phyloP scores from a whole-genome alignment of 2,888 invertebrate species.

The Eudemis profundana region DNA sequence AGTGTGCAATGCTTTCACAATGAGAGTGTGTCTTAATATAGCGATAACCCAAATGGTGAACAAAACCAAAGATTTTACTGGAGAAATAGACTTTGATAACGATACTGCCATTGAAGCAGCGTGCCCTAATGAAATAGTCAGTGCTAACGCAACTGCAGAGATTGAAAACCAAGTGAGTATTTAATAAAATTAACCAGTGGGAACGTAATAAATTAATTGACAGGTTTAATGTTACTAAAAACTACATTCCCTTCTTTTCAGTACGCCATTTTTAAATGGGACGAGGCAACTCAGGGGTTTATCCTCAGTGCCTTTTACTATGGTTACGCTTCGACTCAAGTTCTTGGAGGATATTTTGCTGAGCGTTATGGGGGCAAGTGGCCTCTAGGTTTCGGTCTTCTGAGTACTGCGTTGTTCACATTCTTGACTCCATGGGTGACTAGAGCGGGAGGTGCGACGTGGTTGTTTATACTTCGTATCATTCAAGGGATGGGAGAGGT shows the following conservation, averaged over 20 bases:
- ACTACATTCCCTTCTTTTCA: too few species aligned
- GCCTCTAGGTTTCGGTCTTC: slow-evolving; percentile 88
- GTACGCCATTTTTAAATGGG: slow-evolving; percentile 82
- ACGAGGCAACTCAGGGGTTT: slow-evolving; percentile 86
- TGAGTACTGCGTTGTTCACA: slow-evolving; percentile 90
- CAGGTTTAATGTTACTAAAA: too few species aligned
- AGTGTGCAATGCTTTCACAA: slow-evolving; percentile 42
- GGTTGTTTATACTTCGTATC: slow-evolving; percentile 76
- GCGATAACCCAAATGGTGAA: slow-evolving; percentile 42
- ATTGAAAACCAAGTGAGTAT: slow-evolving; percentile 40
- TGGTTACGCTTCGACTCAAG: slow-evolving; percentile 90
- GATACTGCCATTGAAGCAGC: slow-evolving; percentile 8
- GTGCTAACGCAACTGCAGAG: slow-evolving; percentile 8
- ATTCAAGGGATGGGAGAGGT: slow-evolving; percentile 90
- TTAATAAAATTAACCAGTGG: not conserved
- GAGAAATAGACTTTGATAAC: slow-evolving; percentile 2
- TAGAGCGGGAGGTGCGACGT: slow-evolving; percentile 65
- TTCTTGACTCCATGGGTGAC: slow-evolving; percentile 89
- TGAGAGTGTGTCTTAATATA: slow-evolving; percentile 37
- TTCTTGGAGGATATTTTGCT: slow-evolving; percentile 90
- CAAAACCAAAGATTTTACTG: slow-evolving; percentile 29
- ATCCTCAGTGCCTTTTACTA: slow-evolving; percentile 90
- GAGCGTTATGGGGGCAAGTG: slow-evolving; percentile 91
- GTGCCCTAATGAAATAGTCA: slow-evolving; percentile 30
- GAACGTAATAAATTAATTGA: too few species aligned